phyloP scores from a whole-genome alignment of 1,140 invertebrate genomes.

The Mamestra configurata region DNA sequence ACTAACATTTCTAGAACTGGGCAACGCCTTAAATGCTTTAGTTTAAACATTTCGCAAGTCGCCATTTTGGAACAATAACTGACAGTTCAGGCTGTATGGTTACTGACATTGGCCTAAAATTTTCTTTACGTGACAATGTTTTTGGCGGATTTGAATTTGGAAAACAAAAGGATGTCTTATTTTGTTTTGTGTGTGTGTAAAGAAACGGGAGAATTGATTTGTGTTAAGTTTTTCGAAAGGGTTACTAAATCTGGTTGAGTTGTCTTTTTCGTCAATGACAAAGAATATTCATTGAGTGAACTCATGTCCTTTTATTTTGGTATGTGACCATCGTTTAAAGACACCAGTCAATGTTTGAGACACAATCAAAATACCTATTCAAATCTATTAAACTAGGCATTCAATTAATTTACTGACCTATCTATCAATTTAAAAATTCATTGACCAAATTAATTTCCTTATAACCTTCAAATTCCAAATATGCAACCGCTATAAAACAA shows the following conservation, averaged over 20 bases:
- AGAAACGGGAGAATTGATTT: neutral
- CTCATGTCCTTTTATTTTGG: no score
- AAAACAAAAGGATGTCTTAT: neutral
- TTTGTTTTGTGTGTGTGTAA: neutral
- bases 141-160: neutral
- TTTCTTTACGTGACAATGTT: conserved; percentile 11
- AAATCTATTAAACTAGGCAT: no score
- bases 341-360: no score
- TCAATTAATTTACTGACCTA: no score
- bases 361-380: no score
- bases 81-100: conserved; percentile 17
- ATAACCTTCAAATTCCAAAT: conserved; percentile 4
- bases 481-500: neutral
- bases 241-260: no score
- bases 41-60: conserved; percentile 1
- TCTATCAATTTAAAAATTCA: neutral
- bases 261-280: no score
- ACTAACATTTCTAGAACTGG: conserved; percentile 2
- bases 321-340: no score
- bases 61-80: conserved; percentile 17
- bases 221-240: no score
- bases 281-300: no score
- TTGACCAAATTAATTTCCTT: neutral
- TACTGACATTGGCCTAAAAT: conserved; percentile 22
- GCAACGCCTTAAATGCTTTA: conserved; percentile 20